phyloP scores from a whole-genome alignment of 2,888 invertebrate species.

The Acleris holmiana region DNA sequence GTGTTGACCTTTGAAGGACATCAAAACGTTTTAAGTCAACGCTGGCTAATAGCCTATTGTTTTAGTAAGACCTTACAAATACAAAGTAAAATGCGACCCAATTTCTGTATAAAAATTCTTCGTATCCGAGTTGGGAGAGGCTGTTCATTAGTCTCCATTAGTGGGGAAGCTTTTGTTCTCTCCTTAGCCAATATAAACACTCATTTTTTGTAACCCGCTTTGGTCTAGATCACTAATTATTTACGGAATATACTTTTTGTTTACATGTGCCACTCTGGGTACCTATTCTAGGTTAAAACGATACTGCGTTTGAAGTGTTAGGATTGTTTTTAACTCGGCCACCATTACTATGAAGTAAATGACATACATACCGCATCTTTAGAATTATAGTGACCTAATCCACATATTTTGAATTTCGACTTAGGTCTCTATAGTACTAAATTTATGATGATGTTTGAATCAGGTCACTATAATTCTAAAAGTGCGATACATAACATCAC shows the following conservation, averaged over 20 bases:
- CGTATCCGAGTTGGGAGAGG: constrained; percentile 6
- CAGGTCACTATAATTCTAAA: no score
- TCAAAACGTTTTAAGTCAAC: background rate
- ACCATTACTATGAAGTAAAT: no score
- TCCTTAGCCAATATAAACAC: constrained; percentile 33
- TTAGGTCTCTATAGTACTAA: no score
- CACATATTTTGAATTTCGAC: no score
- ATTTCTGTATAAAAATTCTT: constrained; percentile 25
- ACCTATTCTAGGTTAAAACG: no score
- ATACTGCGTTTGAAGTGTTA: no score
- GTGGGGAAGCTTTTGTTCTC: constrained; percentile 35
- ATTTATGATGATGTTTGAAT: no score
- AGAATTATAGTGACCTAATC: no score
- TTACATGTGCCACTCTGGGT: no score
- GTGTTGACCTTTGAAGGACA: background rate
- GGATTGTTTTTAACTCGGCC: no score
- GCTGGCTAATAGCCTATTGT: constrained; percentile 7
- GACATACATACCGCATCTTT: no score
- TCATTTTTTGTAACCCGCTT: constrained; percentile 28
- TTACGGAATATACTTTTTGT: background rate
- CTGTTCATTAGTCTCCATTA: constrained; percentile 37
- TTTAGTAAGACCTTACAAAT: constrained; percentile 9
- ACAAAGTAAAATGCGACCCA: constrained; percentile 17
- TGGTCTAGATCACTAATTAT: constrained; percentile 16
- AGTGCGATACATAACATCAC: no score